A percentile compares a stretch with the other conserved stretches of the same genome.
Conservation (phyloP, 2,113 vertebrate species). For the Anarrhichthys ocellatus region DNA sequence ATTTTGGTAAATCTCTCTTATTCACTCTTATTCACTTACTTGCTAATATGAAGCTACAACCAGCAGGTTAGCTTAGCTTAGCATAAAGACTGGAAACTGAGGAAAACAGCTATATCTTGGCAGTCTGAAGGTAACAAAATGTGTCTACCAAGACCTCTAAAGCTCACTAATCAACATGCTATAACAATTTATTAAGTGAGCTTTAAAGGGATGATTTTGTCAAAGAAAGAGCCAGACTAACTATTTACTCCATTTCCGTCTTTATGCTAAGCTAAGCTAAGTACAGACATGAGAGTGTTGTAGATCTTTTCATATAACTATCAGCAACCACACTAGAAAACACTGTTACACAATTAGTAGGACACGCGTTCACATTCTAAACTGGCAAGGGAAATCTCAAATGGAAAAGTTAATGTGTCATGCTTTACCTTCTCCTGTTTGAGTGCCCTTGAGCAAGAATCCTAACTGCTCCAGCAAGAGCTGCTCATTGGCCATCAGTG, state of each 20-base stretch:
- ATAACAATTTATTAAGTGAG: not conserved
- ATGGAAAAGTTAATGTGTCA: conserved; percentile 1
- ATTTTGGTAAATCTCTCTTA: not conserved
- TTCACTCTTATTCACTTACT: not conserved
- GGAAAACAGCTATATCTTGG: not conserved
- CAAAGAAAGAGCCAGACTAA: not conserved
- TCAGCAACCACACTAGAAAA: not conserved
- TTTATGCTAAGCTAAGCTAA: not conserved
- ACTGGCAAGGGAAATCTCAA: not conserved
- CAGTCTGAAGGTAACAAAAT: not conserved
- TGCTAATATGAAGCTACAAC: not conserved
- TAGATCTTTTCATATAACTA: not conserved
- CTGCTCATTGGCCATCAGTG: conserved; percentile 13
- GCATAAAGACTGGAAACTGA: not conserved
- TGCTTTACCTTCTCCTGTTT: conserved; percentile 13
- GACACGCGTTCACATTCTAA: not conserved
- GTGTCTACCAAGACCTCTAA: not conserved
- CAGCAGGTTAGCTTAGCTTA: not conserved
- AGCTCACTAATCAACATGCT: not conserved
- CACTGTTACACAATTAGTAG: not conserved
- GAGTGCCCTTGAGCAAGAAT: conserved; percentile 30
- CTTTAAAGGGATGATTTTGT: not conserved
- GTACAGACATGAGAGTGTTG: not conserved
- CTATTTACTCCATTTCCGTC: not conserved
- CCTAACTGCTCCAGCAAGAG: not conserved